These are phyloP conservation scores for Lycaon pictus DNA, from an alignment of 2,113 vertebrate species.

Conservation along the genomic window DNA sequence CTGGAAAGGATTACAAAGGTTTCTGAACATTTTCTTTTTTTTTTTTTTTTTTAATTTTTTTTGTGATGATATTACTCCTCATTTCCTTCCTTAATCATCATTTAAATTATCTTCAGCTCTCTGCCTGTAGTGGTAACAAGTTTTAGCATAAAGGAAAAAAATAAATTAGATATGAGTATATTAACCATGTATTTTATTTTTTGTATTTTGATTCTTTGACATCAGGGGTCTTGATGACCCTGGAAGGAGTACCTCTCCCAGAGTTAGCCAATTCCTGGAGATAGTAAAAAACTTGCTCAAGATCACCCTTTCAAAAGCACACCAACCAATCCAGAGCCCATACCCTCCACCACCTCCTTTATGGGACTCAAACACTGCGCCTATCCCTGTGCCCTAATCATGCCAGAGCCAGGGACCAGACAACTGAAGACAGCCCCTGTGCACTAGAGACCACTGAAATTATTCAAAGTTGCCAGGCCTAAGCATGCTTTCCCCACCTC, in stretches of 20 bases:
- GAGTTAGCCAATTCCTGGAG: background rate
- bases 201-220: background rate
- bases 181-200: background rate
- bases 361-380: background rate
- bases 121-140: background rate
- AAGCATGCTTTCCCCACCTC: background rate
- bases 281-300: background rate
- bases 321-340: background rate
- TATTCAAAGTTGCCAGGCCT: background rate
- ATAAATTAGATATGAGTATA: background rate
- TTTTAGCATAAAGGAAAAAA: background rate
- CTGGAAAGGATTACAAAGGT: background rate
- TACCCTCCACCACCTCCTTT: background rate
- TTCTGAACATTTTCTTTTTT: background rate
- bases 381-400: no score
- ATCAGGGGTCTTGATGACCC: background rate
- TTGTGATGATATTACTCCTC: background rate
- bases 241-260: background rate
- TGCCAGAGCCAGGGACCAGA: background rate
- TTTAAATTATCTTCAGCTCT: background rate
- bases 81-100: background rate
- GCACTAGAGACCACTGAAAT: background rate
- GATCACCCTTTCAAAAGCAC: background rate
- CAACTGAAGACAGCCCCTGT: background rate
- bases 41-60: background rate